A percentile compares a stretch with the other conserved stretches of the same genome.
These are phyloP conservation scores for Sebastes variabilis DNA, from an alignment of 2,797 vertebrate species.

Conservation along the genomic window DNA sequence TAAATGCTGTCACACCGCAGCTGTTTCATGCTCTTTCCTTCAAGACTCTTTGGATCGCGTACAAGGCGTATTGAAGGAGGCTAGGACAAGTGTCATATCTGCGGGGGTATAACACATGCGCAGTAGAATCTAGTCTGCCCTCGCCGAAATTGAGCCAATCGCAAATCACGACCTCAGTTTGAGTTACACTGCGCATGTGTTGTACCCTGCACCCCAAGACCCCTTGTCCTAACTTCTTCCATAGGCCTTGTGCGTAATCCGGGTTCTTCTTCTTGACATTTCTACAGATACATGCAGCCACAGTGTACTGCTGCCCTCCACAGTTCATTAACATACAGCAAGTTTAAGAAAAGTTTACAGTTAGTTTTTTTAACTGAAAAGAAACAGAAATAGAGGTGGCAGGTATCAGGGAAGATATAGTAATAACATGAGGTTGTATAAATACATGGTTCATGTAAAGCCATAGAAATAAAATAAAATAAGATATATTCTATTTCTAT, in stretches of 20 bases:
- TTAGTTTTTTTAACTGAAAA: background rate
- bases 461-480: too few species aligned
- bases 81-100: too few species aligned
- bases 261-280: slow-evolving; percentile 31
- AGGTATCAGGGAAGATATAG: background rate
- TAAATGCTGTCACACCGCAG: background rate
- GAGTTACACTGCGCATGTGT: too few species aligned
- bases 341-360: background rate
- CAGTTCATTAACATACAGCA: background rate
- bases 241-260: background rate
- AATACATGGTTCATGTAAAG: background rate
- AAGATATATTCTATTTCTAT: too few species aligned
- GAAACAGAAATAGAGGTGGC: background rate
- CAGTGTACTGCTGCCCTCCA: slow-evolving; percentile 35
- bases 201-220: too few species aligned
- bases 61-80: too few species aligned
- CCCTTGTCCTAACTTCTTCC: too few species aligned
- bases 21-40: background rate
- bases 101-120: too few species aligned
- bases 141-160: too few species aligned
- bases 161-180: too few species aligned
- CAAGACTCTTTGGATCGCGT: slow-evolving; percentile 51
- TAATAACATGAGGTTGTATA: background rate
- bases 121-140: too few species aligned
- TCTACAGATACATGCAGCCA: background rate